Percentiles rank a stretch among this genome's conserved stretches.
phyloP scores from a whole-genome alignment of 1,140 invertebrate genomes.

The Drosophila carrolli region DNA sequence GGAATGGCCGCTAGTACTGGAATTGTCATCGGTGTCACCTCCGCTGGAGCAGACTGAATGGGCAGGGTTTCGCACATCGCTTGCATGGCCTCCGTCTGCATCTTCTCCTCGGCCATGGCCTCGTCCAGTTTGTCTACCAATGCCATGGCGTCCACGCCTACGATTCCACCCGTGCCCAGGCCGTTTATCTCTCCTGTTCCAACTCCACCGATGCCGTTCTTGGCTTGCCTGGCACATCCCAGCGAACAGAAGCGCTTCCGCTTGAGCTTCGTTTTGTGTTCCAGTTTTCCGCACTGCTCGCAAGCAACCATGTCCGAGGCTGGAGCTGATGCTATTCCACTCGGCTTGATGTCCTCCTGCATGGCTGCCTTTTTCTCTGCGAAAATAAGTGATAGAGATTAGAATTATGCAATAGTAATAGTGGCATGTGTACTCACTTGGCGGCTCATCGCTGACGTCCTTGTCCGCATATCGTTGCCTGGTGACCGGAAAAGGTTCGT shows the following conservation, averaged over 20 bases:
- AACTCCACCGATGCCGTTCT: constrained; percentile 24
- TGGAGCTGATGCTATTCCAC: constrained; percentile 10
- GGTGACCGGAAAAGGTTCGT: constrained; percentile 95
- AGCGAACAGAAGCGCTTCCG: constrained; percentile 91
- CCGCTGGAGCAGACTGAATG: constrained; percentile 3
- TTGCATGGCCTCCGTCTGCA: constrained; percentile 54
- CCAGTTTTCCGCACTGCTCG: constrained; percentile 91
- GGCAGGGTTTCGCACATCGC: constrained; percentile 4
- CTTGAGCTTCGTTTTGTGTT: constrained; percentile 90
- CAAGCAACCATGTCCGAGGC: constrained; percentile 88
- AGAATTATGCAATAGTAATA: neutral
- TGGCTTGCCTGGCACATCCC: constrained; percentile 66
- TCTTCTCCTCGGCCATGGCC: constrained; percentile 66
- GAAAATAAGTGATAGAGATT: constrained; percentile 18
- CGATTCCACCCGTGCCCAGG: constrained; percentile 45
- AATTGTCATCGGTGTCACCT: neutral
- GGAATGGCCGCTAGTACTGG: constrained; percentile 1
- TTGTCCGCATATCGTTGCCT: constrained; percentile 85
- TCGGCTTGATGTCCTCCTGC: constrained; percentile 70
- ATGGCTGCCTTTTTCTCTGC: constrained; percentile 84
- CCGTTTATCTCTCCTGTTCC: constrained; percentile 27
- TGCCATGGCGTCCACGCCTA: constrained; percentile 54
- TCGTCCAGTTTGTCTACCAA: constrained; percentile 67
- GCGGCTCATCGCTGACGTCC: constrained; percentile 89
- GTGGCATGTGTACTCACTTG: constrained; percentile 73